These are phyloP conservation scores for Tautogolabrus adspersus DNA, from an alignment of 2,113 vertebrate species.

Conservation along the genomic window DNA sequence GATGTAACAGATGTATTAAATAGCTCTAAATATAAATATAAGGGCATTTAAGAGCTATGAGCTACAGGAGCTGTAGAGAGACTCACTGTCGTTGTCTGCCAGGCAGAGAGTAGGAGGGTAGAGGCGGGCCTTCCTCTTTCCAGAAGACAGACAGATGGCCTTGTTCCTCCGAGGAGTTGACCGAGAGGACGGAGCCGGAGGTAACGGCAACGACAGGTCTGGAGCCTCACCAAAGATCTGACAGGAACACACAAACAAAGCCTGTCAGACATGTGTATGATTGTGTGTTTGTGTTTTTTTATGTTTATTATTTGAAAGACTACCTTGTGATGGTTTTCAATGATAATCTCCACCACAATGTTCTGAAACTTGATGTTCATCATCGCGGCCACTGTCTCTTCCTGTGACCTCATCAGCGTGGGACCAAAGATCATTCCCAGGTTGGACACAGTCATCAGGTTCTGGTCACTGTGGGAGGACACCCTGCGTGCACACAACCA, in stretches of 20 bases:
- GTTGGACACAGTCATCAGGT: conserved; percentile 98
- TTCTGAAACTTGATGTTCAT: conserved; percentile 99
- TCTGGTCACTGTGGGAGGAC: conserved; percentile 94
- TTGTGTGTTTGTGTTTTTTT: neutral
- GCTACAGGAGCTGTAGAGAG: neutral
- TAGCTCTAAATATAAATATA: too few relatives aligned
- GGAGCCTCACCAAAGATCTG: conserved; percentile 95
- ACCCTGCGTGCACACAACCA: conserved; percentile 83
- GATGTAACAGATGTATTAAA: too few relatives aligned
- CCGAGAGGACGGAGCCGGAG: conserved; percentile 89
- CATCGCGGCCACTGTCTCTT: conserved; percentile 98
- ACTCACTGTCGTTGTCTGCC: conserved; percentile 96
- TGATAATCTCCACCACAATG: conserved; percentile 97
- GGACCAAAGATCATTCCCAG: conserved; percentile 98
- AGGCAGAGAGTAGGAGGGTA: conserved; percentile 89
- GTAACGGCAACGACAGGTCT: conserved; percentile 92
- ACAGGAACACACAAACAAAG: neutral
- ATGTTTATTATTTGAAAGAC: neutral
- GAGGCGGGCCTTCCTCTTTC: conserved; percentile 92
- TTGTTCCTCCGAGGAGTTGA: conserved; percentile 90
- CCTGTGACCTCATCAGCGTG: conserved; percentile 96
- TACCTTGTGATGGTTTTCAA: conserved; percentile 97
- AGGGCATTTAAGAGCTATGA: neutral
- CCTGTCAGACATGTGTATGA: neutral
- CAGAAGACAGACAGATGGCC: conserved; percentile 95